These are phyloP conservation scores for Argyresthia albistria DNA, from an alignment of 2,888 invertebrate species.

Conservation along the genomic window DNA sequence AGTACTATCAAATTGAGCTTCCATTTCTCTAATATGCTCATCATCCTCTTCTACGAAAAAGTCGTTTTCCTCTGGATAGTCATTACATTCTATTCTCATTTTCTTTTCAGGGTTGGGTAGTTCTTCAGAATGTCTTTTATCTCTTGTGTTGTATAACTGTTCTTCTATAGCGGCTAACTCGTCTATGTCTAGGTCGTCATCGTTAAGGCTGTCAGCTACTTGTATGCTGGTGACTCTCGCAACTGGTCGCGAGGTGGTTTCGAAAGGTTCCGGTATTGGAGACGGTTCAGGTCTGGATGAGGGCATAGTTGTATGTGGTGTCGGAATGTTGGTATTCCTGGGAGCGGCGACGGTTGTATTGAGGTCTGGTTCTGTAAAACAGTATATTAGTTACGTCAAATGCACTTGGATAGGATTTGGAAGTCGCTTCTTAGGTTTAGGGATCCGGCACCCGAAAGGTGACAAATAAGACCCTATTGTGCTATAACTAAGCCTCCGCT, in stretches of 20 bases:
- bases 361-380: slow-evolving; percentile 23
- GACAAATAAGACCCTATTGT: no score
- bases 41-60: slow-evolving; percentile 41
- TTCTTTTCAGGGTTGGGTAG: slow-evolving; percentile 36
- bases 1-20: slow-evolving; percentile 20
- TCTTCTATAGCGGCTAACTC: slow-evolving; percentile 48
- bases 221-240: slow-evolving; percentile 31
- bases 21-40: slow-evolving; percentile 43
- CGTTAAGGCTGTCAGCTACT: slow-evolving; percentile 28
- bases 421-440: no score
- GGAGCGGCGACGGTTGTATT: slow-evolving; percentile 25
- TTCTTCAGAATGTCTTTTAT: slow-evolving; percentile 27
- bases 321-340: slow-evolving; percentile 30
- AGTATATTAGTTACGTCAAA: no score
- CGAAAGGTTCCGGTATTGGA: slow-evolving; percentile 14
- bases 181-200: slow-evolving; percentile 48
- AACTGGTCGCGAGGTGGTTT: slow-evolving; percentile 21
- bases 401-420: no score
- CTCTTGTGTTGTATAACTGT: slow-evolving; percentile 21
- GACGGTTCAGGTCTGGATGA: slow-evolving; percentile 6
- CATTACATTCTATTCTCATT: slow-evolving; percentile 30
- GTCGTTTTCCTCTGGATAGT: slow-evolving; percentile 42
- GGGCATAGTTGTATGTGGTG: slow-evolving; percentile 31
- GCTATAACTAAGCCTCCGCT: no score
- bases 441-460: no score